Conservation (phyloP, 2,113 vertebrate species). For the Zootoca vivipara region DNA sequence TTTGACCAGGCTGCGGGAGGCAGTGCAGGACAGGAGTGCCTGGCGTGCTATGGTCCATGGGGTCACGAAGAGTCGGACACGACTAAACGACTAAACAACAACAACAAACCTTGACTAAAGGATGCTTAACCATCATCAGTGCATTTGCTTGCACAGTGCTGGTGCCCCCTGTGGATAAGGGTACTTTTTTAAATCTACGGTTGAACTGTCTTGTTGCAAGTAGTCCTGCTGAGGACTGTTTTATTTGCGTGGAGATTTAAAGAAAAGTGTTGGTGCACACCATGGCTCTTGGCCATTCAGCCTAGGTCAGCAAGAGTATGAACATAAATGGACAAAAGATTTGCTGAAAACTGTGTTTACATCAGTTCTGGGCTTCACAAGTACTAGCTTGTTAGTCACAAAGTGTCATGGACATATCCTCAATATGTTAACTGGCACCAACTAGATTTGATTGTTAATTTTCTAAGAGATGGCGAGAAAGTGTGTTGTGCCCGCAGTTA, state of each 20-base stretch:
- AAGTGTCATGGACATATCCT: background rate
- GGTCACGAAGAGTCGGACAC: too few species aligned
- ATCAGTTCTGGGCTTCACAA: background rate
- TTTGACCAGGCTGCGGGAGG: too few species aligned
- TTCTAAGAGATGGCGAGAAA: background rate
- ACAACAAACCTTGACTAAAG: background rate
- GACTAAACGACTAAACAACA: too few species aligned
- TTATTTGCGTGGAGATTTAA: background rate
- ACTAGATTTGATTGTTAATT: background rate
- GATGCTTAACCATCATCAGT: background rate
- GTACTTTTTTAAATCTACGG: background rate
- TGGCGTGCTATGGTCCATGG: too few species aligned
- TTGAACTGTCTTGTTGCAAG: background rate
- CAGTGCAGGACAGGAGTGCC: too few species aligned
- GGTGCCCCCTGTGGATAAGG: background rate
- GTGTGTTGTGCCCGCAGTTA: background rate
- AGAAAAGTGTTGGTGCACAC: background rate
- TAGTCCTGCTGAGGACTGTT: background rate
- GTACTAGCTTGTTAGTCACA: background rate
- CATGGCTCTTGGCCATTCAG: background rate
- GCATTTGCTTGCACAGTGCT: background rate
- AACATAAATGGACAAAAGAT: background rate
- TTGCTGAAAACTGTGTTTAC: background rate
- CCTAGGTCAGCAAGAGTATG: background rate
- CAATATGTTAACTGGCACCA: background rate